Base-by-base conservation (phyloP, 2,113 vertebrate species). In the Nibea coibor region DNA sequence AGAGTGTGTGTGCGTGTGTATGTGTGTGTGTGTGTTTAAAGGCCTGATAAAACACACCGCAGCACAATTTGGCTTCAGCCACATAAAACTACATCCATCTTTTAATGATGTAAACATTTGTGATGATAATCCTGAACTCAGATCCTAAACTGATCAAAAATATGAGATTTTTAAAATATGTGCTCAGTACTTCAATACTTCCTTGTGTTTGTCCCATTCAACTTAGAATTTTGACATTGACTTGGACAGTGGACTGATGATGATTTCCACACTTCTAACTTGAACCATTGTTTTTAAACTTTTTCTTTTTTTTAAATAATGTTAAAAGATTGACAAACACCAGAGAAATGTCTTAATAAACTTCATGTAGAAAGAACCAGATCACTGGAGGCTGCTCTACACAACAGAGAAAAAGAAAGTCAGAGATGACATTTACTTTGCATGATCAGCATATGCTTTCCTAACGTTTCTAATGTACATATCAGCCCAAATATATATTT, bases 21-120 rank as follows among this genome's bases (percentile, higher is more conserved):
- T 39, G 20, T 45, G 42, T 43, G 14, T 31, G 17, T 35, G 35
- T 42, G 50, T n/a, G 17, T 59, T 54, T 24, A 54, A 54, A 62
- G 54, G 10, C 17, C 48, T 63, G 48, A 39, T 22, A 48, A 16
- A 20, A 70, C 80, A 82, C 14, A 75, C 14, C 20, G 24, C 24
- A 28, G 24, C 16, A 48, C 45, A 28, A 26, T 24, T n/a, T 22
- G 28, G 43, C 62, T 59, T 61, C 22, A 50, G 17, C 70, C 58
- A 62, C 39, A 43, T 26, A 20, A 51, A 62, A 8, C n/a, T 48
- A 5, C 20, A 45, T 19, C 7, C 9, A 42, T 50, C 26, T 24
- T 28, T 12, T 43, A 61, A 61, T 48, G 1, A 48, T 39, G 20
- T 22, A 61, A 50, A 20, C 20, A 39, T 6, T 19, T 31, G 11